Base-by-base conservation (phyloP, 2,888 invertebrate species). In the Acanthacorydalis orientalis region DNA sequence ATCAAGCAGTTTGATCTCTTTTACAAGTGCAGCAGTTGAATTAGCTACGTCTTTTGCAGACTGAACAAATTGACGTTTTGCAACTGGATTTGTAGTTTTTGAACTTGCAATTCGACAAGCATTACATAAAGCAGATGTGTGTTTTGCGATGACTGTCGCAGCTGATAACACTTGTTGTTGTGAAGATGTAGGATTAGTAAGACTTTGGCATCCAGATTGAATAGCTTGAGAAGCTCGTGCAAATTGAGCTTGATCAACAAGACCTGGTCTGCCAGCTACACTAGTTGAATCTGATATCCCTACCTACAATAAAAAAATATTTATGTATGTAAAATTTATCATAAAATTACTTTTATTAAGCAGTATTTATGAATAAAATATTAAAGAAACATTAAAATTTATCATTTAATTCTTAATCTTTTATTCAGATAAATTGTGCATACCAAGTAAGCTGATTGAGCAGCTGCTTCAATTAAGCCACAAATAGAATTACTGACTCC, bases 1-100 rank as follows among this genome's bases (percentile, higher is more conserved):
- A 64, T 96, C 95, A 33, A 85, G 64, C 1, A 78, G 83, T 69
- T 96, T 97, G 57, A 97, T 95, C 63, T 92, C 88, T 64, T 88
- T 90, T 15, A 98, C 96, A 15, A 98, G 75, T 52, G 81, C 80
- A 0, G 95, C 89, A 1, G 98, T 98, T 14, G 89, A 89, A 65
- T 90, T 90, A 44, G 97, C 97, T 2, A 98, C 92, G 59, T 96
- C 93, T 64, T 95, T 93, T 47, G 97, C 97, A 53, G 91, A 87
- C 62, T 96, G 92, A 47, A 98, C 95, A 65, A 98, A 96, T 65
- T 95, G 95, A 33, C 93, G 70, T 68, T 96, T 96, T 48, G 92
- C 92, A 4, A 86, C 85, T 0, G 93, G 88, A 65, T 90, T 90
- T 49, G 74, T 77, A 1, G 92, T 91, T 60, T 86, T 86, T 52